A percentile compares a stretch with the other conserved stretches of the same genome.
Conservation (phyloP, 2,797 vertebrate genomes). For the Sciurus vulgaris region DNA sequence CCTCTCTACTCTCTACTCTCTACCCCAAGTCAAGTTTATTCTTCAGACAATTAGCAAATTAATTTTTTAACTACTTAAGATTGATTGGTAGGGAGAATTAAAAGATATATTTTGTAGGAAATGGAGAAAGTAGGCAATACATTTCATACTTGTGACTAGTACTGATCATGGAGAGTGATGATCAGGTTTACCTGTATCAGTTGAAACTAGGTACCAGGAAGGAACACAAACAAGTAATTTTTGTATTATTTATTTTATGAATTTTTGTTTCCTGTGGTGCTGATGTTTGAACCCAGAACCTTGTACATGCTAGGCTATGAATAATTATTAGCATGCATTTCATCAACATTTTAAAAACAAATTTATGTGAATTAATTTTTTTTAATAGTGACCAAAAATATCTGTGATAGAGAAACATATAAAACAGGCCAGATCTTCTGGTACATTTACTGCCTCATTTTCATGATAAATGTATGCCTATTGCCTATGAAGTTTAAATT, state of each 20-base stretch:
- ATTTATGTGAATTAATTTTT: constrained; percentile 22
- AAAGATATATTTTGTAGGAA: neutral
- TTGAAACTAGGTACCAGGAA: neutral
- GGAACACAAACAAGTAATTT: neutral
- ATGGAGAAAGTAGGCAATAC: neutral
- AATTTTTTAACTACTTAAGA: neutral
- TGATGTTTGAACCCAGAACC: too few species aligned
- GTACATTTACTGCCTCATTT: neutral
- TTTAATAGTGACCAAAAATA: constrained; percentile 15
- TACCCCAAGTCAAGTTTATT: neutral
- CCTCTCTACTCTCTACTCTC: neutral
- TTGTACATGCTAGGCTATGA: neutral
- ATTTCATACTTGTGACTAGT: neutral
- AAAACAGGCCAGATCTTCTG: neutral
- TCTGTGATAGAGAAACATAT: neutral
- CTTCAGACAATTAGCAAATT: neutral
- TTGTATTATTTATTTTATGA: neutral
- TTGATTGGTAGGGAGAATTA: neutral
- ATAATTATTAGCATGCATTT: neutral
- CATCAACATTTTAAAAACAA: neutral
- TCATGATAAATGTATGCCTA: neutral
- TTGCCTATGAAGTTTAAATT: constrained; percentile 17
- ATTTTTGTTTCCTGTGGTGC: neutral
- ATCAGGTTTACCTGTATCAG: neutral
- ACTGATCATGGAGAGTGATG: neutral